A percentile compares a stretch with the other conserved stretches of the same genome.
Evolutionary conservation across 30 jellyfish, hydroid and myxozoan genomes (phyloP).

Genomic region (Hydractinia symbiolongicarpus): DNA sequence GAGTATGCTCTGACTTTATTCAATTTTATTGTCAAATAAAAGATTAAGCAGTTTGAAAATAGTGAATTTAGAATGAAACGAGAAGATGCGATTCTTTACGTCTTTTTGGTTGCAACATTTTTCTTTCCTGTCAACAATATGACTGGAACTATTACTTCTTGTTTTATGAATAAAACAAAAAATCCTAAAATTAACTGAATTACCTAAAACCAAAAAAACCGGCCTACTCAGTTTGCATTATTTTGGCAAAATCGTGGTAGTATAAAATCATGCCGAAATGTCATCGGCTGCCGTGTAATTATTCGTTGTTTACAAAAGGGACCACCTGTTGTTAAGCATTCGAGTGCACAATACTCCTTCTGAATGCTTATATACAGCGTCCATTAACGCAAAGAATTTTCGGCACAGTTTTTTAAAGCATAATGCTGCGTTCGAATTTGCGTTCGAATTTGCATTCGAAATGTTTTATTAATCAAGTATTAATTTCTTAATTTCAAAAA

Average conservation of each 20-base stretch:
- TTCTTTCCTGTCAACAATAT: too few species aligned
- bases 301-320: not conserved
- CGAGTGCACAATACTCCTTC: slow-evolving; percentile 6
- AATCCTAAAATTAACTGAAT: not conserved
- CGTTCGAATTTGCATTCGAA: too few species aligned
- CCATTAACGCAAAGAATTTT: not conserved
- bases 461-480: too few species aligned
- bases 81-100: too few species aligned
- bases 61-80: too few species aligned
- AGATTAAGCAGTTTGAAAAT: too few species aligned
- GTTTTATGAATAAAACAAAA: not conserved
- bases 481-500: too few species aligned
- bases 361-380: slow-evolving; percentile 3
- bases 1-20: too few species aligned
- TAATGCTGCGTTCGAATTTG: slow-evolving; percentile 13
- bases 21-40: too few species aligned
- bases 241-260: not conserved
- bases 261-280: not conserved
- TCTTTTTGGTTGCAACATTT: too few species aligned
- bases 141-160: too few species aligned
- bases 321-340: slow-evolving; percentile 11
- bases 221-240: too few species aligned
- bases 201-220: not conserved
- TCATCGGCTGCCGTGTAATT: slow-evolving; percentile 12
- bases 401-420: not conserved